These are phyloP conservation scores for Drosophila emarginata DNA, from an alignment of 2,888 invertebrate species.

Conservation along the genomic window DNA sequence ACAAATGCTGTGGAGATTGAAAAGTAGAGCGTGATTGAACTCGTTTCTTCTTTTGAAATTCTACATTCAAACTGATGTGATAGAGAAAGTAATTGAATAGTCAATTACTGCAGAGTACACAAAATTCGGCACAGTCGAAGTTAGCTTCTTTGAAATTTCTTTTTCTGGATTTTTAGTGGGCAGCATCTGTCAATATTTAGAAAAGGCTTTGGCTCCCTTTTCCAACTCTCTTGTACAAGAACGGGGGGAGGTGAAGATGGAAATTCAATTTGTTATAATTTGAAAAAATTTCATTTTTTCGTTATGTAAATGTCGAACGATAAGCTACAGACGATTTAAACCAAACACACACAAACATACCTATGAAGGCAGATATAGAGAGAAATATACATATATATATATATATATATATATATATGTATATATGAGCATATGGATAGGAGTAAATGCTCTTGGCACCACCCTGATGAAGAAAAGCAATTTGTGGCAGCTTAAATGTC, in stretches of 20 bases:
- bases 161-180: not conserved
- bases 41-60: too few species aligned
- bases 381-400: not conserved
- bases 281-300: slow-evolving; percentile 71
- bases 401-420: too few species aligned
- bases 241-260: slow-evolving; percentile 31
- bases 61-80: too few species aligned
- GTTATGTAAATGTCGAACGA: slow-evolving; percentile 65
- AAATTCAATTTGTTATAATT: slow-evolving; percentile 77
- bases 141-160: too few species aligned
- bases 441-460: slow-evolving; percentile 27
- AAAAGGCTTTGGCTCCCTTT: slow-evolving; percentile 7
- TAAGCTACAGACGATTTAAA: slow-evolving; percentile 48
- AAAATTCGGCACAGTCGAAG: too few species aligned
- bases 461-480: slow-evolving; percentile 55
- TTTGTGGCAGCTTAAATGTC: slow-evolving; percentile 75
- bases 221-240: slow-evolving; percentile 2
- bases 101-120: too few species aligned
- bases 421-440: slow-evolving; percentile 29
- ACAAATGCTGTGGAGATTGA: too few species aligned
- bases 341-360: not conserved
- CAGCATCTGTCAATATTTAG: slow-evolving; percentile 42
- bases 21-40: too few species aligned
- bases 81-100: too few species aligned
- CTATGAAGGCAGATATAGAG: not conserved